These are phyloP conservation scores for Cinclus cinclus DNA, from an alignment of 2,113 vertebrate species.

Conservation along the genomic window DNA sequence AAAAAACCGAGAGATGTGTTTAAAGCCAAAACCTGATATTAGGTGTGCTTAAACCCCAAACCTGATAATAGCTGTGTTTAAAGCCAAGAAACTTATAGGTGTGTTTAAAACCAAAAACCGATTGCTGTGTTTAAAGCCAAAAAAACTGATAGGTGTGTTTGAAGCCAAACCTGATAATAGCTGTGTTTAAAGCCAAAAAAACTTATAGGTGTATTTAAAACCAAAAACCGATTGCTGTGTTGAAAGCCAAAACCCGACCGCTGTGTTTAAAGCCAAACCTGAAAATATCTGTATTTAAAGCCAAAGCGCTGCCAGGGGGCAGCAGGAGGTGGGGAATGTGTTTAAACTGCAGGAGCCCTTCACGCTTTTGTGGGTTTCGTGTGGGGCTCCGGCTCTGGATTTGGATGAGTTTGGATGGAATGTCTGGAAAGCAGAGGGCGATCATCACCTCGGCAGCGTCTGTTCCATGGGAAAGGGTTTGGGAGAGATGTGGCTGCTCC, in stretches of 20 bases:
- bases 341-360: background rate
- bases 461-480: too few relatives aligned
- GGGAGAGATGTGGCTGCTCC: background rate
- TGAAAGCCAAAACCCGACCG: rapidly evolving
- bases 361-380: rapidly evolving
- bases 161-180: background rate
- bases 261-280: background rate
- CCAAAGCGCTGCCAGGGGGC: background rate
- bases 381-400: background rate
- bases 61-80: too few relatives aligned
- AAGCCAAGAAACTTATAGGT: background rate
- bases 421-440: background rate
- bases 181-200: background rate
- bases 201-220: background rate
- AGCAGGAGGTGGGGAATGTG: background rate
- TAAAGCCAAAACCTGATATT: background rate
- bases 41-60: too few relatives aligned
- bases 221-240: rapidly evolving
- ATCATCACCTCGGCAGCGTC: background rate
- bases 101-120: too few relatives aligned
- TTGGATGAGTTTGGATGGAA: background rate
- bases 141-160: background rate
- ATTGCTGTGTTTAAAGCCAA: background rate
- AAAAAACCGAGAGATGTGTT: background rate
- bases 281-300: background rate